These are phyloP conservation scores for Axis porcinus DNA, from an alignment of 2,113 vertebrate genomes.

Conservation along the genomic window DNA sequence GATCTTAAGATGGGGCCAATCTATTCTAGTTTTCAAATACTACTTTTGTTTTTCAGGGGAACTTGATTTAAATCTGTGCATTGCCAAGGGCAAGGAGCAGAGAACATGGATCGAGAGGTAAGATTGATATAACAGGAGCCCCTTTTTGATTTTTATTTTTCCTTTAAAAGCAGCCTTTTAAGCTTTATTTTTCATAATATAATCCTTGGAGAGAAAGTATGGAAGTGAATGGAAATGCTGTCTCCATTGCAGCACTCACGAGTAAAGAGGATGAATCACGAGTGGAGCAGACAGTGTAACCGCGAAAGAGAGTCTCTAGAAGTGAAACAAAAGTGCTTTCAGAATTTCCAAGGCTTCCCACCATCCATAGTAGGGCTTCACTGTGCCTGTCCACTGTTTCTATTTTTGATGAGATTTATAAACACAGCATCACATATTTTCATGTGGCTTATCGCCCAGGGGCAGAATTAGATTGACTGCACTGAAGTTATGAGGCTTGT, in stretches of 20 bases:
- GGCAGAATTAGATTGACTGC: slow-evolving; percentile 80
- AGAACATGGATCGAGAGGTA: slow-evolving; percentile 77
- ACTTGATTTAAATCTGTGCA: slow-evolving; percentile 49
- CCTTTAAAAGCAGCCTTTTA: slow-evolving; percentile 62
- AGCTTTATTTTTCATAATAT: slow-evolving; percentile 74
- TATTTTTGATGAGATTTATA: slow-evolving; percentile 90
- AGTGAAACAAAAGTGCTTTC: slow-evolving; percentile 94
- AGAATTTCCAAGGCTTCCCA: slow-evolving; percentile 92
- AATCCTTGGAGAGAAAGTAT: slow-evolving; percentile 74
- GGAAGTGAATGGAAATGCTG: slow-evolving; percentile 83
- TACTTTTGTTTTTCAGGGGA: slow-evolving; percentile 66
- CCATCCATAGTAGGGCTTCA: slow-evolving; percentile 90
- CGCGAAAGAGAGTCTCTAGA: slow-evolving; percentile 82
- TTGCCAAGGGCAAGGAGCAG: slow-evolving; percentile 56
- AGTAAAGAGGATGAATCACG: slow-evolving; percentile 87
- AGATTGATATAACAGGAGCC: slow-evolving; percentile 30
- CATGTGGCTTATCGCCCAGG: slow-evolving; percentile 81
- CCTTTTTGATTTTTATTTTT: background rate
- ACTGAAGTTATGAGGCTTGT: slow-evolving; percentile 82
- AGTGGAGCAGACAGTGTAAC: slow-evolving; percentile 80
- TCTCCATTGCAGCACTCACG: slow-evolving; percentile 82
- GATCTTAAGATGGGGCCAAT: background rate
- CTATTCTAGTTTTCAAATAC: slow-evolving; percentile 24
- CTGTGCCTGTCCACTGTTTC: slow-evolving; percentile 87
- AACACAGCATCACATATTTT: slow-evolving; percentile 89